Base-by-base conservation (phyloP, 1,140 invertebrate species). In the Popillia japonica region DNA sequence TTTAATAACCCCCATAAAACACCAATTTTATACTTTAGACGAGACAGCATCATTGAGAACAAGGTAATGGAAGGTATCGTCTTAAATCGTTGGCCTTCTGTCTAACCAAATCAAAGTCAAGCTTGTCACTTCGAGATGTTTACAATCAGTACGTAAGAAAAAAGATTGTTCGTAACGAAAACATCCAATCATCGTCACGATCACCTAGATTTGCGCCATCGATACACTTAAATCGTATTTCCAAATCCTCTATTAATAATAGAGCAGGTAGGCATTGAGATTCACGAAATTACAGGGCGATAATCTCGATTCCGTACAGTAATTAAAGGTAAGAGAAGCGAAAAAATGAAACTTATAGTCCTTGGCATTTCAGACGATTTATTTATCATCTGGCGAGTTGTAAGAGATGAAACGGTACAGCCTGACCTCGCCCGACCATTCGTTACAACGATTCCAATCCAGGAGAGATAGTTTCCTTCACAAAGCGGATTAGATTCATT, bases 261-360 rank as follows among this genome's bases (percentile, higher is more conserved):
- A 23, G 61, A 11, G 61, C 44, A 48, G 10, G 10, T 68, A 68
- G 10, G 61, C 61, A 23, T 34, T 68, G 61, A 34, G 22, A 68
- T 34, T 27, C 61, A 68, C 61, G 27, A 68, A 68, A 68, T 68
- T 27, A 10, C 61, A 23, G 61, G 61, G 61, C 20, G 61, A 68
- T 68, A 68, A 68, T 68, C 61, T 68, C 61, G 61, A 68, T 68
- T 68, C n/a, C 61, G 61, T 68, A 55, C 14, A 68, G 61, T 22
- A 68, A 68, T 68, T 68, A 68, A 68, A 68, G 23, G 61, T 68
- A 68, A 68, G 22, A 68, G 61, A 20, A 68, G 61, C 22, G 61
- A 68, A 68, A 68, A 68, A 68, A 68, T 11, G 20, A 23, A 68
- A 27, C 61, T 23, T 11, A 68, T 68, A 14, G 22, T 68, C 61